Evolutionary conservation across 2,113 vertebrate genomes (phyloP).

Genomic region (Perca fluviatilis): DNA sequence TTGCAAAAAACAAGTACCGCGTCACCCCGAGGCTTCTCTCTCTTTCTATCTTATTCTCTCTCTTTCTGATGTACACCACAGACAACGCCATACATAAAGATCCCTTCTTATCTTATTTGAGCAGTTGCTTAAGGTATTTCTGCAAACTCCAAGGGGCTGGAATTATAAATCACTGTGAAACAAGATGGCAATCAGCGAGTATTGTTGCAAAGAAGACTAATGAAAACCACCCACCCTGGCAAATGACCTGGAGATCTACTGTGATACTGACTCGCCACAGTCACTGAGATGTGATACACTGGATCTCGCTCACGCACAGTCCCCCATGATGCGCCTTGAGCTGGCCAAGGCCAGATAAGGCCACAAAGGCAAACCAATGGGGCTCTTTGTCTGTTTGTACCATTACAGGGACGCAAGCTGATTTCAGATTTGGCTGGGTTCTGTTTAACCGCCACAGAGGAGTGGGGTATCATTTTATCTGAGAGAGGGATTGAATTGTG

Average conservation of each 20-base stretch:
- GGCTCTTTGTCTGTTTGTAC: conserved; percentile 76
- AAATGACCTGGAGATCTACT: conserved; percentile 83
- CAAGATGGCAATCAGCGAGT: conserved; percentile 83
- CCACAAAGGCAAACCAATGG: conserved; percentile 73
- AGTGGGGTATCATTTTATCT: conserved; percentile 61
- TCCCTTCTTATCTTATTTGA: conserved; percentile 85
- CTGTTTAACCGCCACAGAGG: conserved; percentile 54
- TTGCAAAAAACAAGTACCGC: conserved; percentile 54
- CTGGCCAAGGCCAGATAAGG: conserved; percentile 80
- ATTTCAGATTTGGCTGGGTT: conserved; percentile 63
- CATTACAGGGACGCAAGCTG: conserved; percentile 63
- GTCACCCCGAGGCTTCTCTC: conserved; percentile 55
- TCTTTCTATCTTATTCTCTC: conserved; percentile 18
- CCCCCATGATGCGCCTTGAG: conserved; percentile 57
- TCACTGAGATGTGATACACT: conserved; percentile 66
- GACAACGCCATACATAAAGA: conserved; percentile 78
- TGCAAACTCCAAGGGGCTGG: conserved; percentile 73
- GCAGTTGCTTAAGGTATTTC: conserved; percentile 85
- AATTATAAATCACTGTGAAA: conserved; percentile 85
- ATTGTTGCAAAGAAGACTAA: conserved; percentile 84
- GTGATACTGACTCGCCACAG: conserved; percentile 77
- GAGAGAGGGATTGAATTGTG: conserved; percentile 33
- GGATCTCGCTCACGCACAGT: conserved; percentile 48
- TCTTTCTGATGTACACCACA: conserved; percentile 72
- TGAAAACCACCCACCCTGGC: conserved; percentile 79